A percentile compares a stretch with the other conserved stretches of the same genome.
These are phyloP conservation scores for Macrobrachium rosenbergii DNA, from an alignment of 1,140 invertebrate genomes.

Conservation along the genomic window DNA sequence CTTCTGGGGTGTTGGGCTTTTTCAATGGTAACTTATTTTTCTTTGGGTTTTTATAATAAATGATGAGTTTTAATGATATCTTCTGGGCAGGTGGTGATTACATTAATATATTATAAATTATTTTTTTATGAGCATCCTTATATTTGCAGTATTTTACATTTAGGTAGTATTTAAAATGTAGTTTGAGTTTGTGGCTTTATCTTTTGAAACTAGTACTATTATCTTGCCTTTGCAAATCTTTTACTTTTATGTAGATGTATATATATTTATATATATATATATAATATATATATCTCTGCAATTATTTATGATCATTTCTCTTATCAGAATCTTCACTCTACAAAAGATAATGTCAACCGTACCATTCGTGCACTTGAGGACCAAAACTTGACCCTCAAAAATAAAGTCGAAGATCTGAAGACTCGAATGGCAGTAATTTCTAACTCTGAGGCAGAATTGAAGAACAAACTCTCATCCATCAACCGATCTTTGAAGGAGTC, in stretches of 20 bases:
- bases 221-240: too few species aligned
- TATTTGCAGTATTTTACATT: too few species aligned
- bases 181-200: too few species aligned
- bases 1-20: too few species aligned
- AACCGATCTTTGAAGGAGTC: slow-evolving; percentile 65
- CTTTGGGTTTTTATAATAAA: too few species aligned
- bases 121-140: too few species aligned
- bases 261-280: slow-evolving; percentile 30
- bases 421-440: slow-evolving; percentile 43
- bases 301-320: neutral
- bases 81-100: too few species aligned
- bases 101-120: too few species aligned
- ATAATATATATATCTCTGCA: neutral
- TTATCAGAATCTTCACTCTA: slow-evolving; percentile 31
- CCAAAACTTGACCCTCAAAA: slow-evolving; percentile 56
- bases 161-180: too few species aligned
- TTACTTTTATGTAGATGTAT: slow-evolving; percentile 7
- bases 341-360: slow-evolving; percentile 37
- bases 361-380: slow-evolving; percentile 57
- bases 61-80: too few species aligned
- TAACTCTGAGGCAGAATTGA: slow-evolving; percentile 59
- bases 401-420: slow-evolving; percentile 62
- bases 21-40: too few species aligned
- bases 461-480: slow-evolving; percentile 62
- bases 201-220: neutral